phyloP scores from a whole-genome alignment of 1,140 invertebrate genomes.

The Pararge aegeria region DNA sequence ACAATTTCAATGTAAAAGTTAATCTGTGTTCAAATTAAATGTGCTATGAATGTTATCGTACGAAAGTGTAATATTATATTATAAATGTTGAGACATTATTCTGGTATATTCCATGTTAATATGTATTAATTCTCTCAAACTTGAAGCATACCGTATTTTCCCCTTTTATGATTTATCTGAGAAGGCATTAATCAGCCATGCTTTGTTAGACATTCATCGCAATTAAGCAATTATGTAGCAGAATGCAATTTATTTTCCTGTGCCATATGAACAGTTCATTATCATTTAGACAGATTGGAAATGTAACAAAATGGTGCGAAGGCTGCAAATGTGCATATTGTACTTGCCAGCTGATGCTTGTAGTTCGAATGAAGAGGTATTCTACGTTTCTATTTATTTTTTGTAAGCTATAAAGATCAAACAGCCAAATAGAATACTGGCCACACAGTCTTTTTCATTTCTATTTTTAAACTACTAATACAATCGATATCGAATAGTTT shows the following conservation, averaged over 20 bases:
- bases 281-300: slow-evolving; percentile 14
- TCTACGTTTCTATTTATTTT: slow-evolving; percentile 23
- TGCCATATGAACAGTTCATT: slow-evolving; percentile 40
- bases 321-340: slow-evolving; percentile 10
- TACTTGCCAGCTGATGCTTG: slow-evolving; percentile 9
- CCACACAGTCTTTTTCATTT: slow-evolving; percentile 1
- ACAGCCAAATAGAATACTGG: slow-evolving; percentile 25
- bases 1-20: slow-evolving; percentile 67
- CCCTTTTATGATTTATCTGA: slow-evolving; percentile 22
- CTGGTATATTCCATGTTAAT: slow-evolving; percentile 38
- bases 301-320: slow-evolving; percentile 12
- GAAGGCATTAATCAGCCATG: slow-evolving; percentile 23
- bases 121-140: slow-evolving; percentile 26
- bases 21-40: slow-evolving; percentile 69
- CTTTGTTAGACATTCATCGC: slow-evolving; percentile 23
- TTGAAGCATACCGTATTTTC: slow-evolving; percentile 26
- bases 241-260: slow-evolving; percentile 33
- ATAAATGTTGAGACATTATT: slow-evolving; percentile 43
- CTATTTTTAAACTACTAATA: background rate
- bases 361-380: slow-evolving; percentile 8
- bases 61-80: slow-evolving; percentile 51
- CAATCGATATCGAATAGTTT: background rate
- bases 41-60: slow-evolving; percentile 62
- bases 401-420: slow-evolving; percentile 25
- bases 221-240: slow-evolving; percentile 2